Percentiles rank a stretch among this genome's conserved stretches.
Evolutionary conservation across 2,113 vertebrate species (phyloP).

Genomic region (Mastomys natalensis): DNA sequence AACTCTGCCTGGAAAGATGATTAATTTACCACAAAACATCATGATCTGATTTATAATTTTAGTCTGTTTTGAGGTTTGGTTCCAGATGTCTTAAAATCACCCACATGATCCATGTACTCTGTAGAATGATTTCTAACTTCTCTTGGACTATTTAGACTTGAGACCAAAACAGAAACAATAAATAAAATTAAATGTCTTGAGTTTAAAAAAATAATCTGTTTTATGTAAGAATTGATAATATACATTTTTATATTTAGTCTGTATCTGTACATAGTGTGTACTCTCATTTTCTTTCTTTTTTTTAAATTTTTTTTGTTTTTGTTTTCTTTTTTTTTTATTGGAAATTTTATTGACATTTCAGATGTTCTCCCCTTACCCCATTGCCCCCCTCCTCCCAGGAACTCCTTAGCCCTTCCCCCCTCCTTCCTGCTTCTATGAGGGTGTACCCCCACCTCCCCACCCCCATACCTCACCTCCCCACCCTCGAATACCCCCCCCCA

Average conservation of each 20-base stretch:
- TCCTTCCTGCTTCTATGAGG: too few relatives aligned
- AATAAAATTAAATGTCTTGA: neutral
- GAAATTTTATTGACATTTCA: too few relatives aligned
- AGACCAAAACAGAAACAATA: neutral
- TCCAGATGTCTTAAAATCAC: too few relatives aligned
- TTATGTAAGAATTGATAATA: neutral
- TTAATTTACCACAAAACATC: neutral
- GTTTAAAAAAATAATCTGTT: neutral
- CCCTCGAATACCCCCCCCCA: too few relatives aligned
- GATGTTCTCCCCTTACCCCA: too few relatives aligned
- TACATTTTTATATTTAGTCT: neutral
- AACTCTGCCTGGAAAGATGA: neutral
- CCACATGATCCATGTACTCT: neutral
- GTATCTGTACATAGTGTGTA: neutral
- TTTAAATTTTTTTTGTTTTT: too few relatives aligned
- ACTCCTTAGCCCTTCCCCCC: too few relatives aligned
- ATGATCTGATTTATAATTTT: neutral
- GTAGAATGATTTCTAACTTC: neutral
- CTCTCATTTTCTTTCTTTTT: neutral
- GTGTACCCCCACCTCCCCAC: too few relatives aligned
- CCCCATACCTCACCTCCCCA: too few relatives aligned
- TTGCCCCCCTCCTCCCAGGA: too few relatives aligned
- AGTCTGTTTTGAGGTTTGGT: neutral
- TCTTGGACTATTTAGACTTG: neutral
- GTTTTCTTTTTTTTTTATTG: too few relatives aligned